phyloP scores from a whole-genome alignment of 2,113 vertebrate species.

The Anguilla rostrata region DNA sequence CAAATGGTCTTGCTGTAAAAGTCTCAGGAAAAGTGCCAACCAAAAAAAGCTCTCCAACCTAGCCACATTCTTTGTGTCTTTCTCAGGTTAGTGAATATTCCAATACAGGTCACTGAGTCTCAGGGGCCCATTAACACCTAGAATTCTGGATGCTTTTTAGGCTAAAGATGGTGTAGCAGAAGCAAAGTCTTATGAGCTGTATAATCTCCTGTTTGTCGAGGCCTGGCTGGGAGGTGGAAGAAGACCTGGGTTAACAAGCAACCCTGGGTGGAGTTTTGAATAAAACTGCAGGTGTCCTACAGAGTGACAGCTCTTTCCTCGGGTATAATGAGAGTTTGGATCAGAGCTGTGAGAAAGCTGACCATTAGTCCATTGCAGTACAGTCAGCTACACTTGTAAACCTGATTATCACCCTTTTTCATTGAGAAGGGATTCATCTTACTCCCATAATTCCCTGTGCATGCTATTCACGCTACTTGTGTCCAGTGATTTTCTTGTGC shows the following conservation, averaged over 20 bases:
- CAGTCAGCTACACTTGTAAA: neutral
- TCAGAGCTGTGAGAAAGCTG: too few relatives aligned
- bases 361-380: neutral
- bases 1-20: neutral
- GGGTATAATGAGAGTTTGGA: neutral
- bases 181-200: neutral
- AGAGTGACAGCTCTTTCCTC: neutral
- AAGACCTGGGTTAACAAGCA: neutral
- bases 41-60: constrained; percentile 4
- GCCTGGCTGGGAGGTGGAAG: neutral
- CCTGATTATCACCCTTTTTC: constrained; percentile 13
- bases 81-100: constrained; percentile 18
- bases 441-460: neutral
- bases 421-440: neutral
- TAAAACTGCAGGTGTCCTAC: neutral
- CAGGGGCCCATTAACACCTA: neutral
- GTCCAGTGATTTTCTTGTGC: neutral
- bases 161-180: neutral
- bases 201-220: neutral
- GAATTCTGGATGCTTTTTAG: neutral
- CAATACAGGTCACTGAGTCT: neutral
- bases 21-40: neutral
- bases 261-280: neutral
- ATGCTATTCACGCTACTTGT: neutral
- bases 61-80: neutral